Conservation (phyloP, 1,140 invertebrate genomes). For the Caenorhabditis latens region DNA sequence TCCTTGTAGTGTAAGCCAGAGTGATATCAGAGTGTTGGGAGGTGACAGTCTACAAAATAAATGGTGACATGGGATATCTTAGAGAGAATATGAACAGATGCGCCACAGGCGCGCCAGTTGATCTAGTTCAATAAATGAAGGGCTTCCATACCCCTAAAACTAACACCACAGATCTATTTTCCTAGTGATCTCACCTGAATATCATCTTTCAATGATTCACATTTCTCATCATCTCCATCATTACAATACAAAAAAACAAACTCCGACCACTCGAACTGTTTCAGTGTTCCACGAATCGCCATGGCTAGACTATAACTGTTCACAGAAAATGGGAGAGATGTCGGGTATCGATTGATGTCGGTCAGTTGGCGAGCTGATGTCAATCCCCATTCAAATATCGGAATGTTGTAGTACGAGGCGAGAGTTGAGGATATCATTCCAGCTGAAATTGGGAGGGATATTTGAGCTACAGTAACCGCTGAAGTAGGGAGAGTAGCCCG, state of each 20-base stretch:
- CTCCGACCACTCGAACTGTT: constrained; percentile 30
- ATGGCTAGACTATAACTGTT: constrained; percentile 32
- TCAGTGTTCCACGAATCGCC: constrained; percentile 13
- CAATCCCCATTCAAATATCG: constrained; percentile 20
- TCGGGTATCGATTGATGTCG: neutral
- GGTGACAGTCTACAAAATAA: neutral
- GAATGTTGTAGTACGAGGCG: constrained; percentile 37
- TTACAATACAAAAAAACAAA: constrained; percentile 38
- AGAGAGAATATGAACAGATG: too few species aligned
- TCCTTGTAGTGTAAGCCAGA: constrained; percentile 11
- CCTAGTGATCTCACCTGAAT: neutral
- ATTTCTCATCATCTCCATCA: constrained; percentile 42
- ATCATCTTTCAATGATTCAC: constrained; percentile 41
- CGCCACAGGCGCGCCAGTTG: too few species aligned
- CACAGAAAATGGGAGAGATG: constrained; percentile 20
- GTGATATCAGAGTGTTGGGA: neutral
- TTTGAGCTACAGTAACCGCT: too few species aligned
- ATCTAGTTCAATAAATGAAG: too few species aligned
- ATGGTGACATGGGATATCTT: neutral
- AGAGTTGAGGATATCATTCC: constrained; percentile 6
- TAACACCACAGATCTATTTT: neutral
- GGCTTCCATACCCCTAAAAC: neutral
- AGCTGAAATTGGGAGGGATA: too few species aligned
- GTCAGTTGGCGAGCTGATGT: constrained; percentile 20
- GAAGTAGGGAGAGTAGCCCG: too few species aligned